These are phyloP conservation scores for Drosophila tani DNA, from an alignment of 1,140 invertebrate species.

Conservation along the genomic window DNA sequence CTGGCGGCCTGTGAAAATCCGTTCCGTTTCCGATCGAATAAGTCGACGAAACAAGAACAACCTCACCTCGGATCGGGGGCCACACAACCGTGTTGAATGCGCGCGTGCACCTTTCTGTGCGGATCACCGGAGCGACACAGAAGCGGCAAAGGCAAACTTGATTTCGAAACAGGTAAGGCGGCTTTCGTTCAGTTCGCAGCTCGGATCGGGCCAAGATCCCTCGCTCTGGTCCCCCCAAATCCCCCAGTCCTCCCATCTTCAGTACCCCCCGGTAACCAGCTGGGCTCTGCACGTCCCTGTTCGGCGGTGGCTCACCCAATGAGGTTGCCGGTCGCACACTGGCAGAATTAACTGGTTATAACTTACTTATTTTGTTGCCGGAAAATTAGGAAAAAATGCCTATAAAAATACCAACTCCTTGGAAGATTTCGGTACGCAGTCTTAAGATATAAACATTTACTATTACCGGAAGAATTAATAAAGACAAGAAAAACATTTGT, in stretches of 20 bases:
- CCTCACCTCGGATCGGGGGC: slow-evolving; percentile 43
- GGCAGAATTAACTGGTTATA: not conserved
- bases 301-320: slow-evolving; percentile 51
- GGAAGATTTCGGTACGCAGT: not conserved
- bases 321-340: slow-evolving; percentile 56
- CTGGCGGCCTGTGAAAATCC: slow-evolving; percentile 51
- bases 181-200: slow-evolving; percentile 77
- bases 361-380: too few relatives aligned
- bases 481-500: too few relatives aligned
- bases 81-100: slow-evolving; percentile 81
- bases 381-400: not conserved
- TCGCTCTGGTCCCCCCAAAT: slow-evolving; percentile 22
- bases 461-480: not conserved
- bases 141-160: slow-evolving; percentile 81
- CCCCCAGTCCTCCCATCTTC: slow-evolving; percentile 20
- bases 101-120: slow-evolving; percentile 82
- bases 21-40: slow-evolving; percentile 56
- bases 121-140: slow-evolving; percentile 81
- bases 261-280: slow-evolving; percentile 20
- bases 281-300: slow-evolving; percentile 30
- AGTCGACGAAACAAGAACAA: slow-evolving; percentile 45
- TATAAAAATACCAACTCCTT: accelerated
- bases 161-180: slow-evolving; percentile 81
- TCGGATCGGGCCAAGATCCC: slow-evolving; percentile 27
- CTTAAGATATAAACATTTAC: not conserved